Evolutionary conservation across 2,113 vertebrate species (phyloP).

Genomic region (Heptranchias perlo): DNA sequence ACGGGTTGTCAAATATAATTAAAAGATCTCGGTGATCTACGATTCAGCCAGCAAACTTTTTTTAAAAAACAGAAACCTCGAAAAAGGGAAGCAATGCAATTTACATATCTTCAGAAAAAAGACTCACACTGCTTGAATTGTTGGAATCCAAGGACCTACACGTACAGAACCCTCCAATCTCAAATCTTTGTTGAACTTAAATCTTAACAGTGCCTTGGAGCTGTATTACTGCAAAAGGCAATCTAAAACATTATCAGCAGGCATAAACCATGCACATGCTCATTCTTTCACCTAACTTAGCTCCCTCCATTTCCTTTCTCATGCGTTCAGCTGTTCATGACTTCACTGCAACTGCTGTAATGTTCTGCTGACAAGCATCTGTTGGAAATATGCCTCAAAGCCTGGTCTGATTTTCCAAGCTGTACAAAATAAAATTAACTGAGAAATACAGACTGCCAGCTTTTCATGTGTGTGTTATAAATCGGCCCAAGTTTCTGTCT

Average conservation of each 20-base stretch:
- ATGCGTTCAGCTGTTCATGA: constrained; percentile 12
- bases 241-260: neutral
- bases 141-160: neutral
- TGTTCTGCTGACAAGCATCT: neutral
- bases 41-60: neutral
- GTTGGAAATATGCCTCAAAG: neutral
- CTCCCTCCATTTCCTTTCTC: neutral
- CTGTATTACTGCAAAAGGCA: neutral
- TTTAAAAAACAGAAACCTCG: neutral
- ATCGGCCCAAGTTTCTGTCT: neutral
- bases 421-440: neutral
- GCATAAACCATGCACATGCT: neutral
- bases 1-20: neutral
- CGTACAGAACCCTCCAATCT: neutral
- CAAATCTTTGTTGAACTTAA: neutral
- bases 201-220: neutral
- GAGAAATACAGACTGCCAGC: neutral
- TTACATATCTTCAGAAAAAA: neutral
- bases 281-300: neutral
- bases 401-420: neutral
- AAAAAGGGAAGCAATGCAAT: neutral
- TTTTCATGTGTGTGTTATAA: neutral
- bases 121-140: neutral
- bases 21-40: constrained; percentile 6
- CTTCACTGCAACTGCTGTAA: neutral